Evolutionary conservation across 2,797 vertebrate species (phyloP), one percentile per base, ranked within the genome.

Genomic region (Ambastaia sidthimunki): DNA sequence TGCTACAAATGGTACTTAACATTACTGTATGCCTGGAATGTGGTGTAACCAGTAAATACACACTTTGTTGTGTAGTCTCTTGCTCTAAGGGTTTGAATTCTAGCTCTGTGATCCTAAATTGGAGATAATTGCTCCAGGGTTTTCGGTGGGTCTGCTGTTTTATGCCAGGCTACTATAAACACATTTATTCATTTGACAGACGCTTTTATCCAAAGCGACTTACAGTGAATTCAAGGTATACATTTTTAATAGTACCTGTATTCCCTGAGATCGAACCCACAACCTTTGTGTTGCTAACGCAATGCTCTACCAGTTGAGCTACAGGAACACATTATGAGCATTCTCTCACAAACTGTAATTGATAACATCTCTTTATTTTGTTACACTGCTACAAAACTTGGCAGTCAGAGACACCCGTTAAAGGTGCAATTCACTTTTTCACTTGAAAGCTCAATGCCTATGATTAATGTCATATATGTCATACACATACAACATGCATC

Each of bases 1-100:
- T 75, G 71, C 16, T 78, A 28, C 83, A 79, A 84, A 87, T 80
- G 84, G 87, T 65, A 82, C 71, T 19, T 63, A 80, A 81, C 78
- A 34, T 70, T 74, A 74, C 68, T 78, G 71, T 68, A 70, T 34
- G 70, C n/a, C 78, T 34, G 70, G 57, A 57, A 37, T 62, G 59
- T 47, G 12, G 63, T 25, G 10, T 44, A 44, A 44, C 1, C 41
- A 37, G 34, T 37, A 54, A 69, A 11, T 77, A 48, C 57, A 54
- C 31, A 55, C 9, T 12, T 68, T 18, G 37, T 19, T 52, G 5
- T 25, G 19, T 62, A 28, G 59, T 55, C 9, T 2, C 5, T 21
- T 57, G 19, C 19, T 57, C 10, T n/a, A n/a, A 21, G 19, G 21
- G 21, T 57, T 57, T 57, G 3, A 37, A 19, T 54, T 54, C 50